A percentile compares a stretch with the other conserved stretches of the same genome.
Evolutionary conservation across 2,888 invertebrate genomes (phyloP).

Genomic region (Tetragnatha montana): DNA sequence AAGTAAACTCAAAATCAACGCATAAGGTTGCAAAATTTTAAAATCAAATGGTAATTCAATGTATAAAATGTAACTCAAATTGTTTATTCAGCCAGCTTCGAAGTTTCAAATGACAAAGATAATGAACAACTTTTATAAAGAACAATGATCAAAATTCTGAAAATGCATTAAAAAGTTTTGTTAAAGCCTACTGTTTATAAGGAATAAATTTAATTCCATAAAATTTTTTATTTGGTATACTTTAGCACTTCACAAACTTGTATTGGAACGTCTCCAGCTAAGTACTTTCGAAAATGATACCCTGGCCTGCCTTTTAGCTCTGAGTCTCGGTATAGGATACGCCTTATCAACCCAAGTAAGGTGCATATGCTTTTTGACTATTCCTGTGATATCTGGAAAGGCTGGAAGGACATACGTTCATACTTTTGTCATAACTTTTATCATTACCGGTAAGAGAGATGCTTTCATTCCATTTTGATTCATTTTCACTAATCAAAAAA

Average conservation of each 20-base stretch:
- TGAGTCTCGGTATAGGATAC: conserved; percentile 38
- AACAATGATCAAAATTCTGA: background rate
- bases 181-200: background rate
- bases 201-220: background rate
- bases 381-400: conserved; percentile 53
- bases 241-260: conserved; percentile 50
- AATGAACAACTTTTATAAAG: background rate
- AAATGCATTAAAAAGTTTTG: background rate
- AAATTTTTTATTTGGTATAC: background rate
- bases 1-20: too few species aligned
- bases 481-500: background rate
- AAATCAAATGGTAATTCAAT: too few species aligned
- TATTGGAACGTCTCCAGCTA: conserved; percentile 45
- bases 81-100: too few species aligned
- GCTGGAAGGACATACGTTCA: conserved; percentile 51
- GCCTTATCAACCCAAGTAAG: conserved; percentile 59
- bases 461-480: background rate
- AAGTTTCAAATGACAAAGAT: too few species aligned
- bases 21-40: too few species aligned
- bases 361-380: conserved; percentile 54
- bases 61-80: too few species aligned
- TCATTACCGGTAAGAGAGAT: conserved; percentile 53
- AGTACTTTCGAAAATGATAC: conserved; percentile 14
- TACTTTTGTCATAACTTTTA: conserved; percentile 49
- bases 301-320: conserved; percentile 22